Evolutionary conservation across 2,113 vertebrate genomes (phyloP), one percentile per base, ranked within the genome.

Genomic region (Athene cunicularia): DNA sequence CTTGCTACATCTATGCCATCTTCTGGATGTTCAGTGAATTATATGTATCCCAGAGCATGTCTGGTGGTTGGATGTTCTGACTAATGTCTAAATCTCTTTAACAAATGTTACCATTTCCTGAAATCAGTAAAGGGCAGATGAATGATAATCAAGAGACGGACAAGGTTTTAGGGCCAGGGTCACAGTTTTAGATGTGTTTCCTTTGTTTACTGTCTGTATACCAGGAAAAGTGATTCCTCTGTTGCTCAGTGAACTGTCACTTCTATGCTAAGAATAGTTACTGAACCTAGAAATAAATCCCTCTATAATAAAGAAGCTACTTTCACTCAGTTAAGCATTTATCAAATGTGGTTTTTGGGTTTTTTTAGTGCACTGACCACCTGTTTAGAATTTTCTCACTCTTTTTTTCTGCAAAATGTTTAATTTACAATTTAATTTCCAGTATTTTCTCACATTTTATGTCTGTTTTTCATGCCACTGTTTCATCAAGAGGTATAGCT

Each of bases 21-120:
- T 98, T 72, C 97, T 97, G 98, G 97, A 55, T 41, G 49, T 79
- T 93, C 18, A 2, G 50, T 49, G 93, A 95, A 97, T 75, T 88
- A 82, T 70, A 20, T 50, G 71, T 15, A 47, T 47, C 15, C 39
- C 66, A 11, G 7, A 62, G 19, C 12, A 7, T 2, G 12, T 50
- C 70, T 91, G 43, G n/a, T 28, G 28, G 14, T 66, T 67, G n/a
- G 24, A 15, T 23, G 15, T 47, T 60, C 63, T 47, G 47, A 66
- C 26, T 2, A 12, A 60, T 1, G 6, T 39, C 39, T 28, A 74
- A 80, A 89, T 66, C 73, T 55, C 76, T 91, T 88, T 4, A 71
- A 53, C 62, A 53, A 86, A 92, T 39, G 17, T 56, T 88, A 41
- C 67, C 8, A 3, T 11, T 92, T 92, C 91, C 84, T 37, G 58